Percentiles rank a stretch among this genome's conserved stretches.
Evolutionary conservation across 2,888 invertebrate species (phyloP).

Genomic region (Horisme vitalbata): DNA sequence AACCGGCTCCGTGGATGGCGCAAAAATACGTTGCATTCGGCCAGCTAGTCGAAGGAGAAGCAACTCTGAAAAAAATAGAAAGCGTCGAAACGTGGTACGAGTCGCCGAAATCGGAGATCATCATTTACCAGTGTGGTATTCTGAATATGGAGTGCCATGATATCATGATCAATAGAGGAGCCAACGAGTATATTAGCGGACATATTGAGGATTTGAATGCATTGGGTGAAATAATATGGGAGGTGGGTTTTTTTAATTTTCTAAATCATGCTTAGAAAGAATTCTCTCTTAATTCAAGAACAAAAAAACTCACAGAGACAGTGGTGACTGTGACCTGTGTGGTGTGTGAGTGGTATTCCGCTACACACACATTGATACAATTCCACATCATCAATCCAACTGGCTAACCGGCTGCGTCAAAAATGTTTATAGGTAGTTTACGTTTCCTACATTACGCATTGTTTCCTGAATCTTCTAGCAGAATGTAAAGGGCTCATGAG

Average conservation of each 20-base stretch:
- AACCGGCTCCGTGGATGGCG: constrained; percentile 88
- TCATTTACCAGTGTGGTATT: constrained; percentile 57
- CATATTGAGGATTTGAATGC: constrained; percentile 63
- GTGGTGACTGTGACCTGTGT: no score
- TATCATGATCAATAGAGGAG: constrained; percentile 55
- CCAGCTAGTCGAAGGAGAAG: constrained; percentile 86
- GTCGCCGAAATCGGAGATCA: constrained; percentile 68
- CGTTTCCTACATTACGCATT: no score
- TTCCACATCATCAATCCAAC: no score
- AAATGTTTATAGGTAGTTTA: no score
- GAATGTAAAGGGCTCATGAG: no score
- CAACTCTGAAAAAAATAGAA: constrained; percentile 84
- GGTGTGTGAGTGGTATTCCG: no score
- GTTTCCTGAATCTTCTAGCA: no score
- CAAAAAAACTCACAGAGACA: no score
- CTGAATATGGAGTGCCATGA: constrained; percentile 65
- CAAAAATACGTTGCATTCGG: constrained; percentile 89
- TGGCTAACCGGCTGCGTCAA: constrained; percentile 3
- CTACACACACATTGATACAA: no score
- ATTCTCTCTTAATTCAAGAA: no score
- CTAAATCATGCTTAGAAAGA: no score
- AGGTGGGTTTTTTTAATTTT: constrained; percentile 43
- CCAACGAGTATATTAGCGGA: constrained; percentile 55
- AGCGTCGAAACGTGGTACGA: constrained; percentile 84
- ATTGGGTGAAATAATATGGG: constrained; percentile 51